phyloP scores from a whole-genome alignment of 1,140 invertebrate genomes.

The Spodoptera litura region DNA sequence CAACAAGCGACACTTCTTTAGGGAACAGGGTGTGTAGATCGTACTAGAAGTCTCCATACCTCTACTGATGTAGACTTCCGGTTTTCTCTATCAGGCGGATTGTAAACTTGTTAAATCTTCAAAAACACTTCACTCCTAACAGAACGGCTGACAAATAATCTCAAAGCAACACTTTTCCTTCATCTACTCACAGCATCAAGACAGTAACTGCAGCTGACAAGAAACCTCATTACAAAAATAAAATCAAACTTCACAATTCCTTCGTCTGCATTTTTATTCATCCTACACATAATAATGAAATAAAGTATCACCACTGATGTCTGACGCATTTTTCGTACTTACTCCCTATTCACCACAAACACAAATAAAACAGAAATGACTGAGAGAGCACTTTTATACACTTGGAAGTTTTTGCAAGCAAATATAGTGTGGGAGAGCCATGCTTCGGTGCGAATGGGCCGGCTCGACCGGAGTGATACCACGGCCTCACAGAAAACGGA shows the following conservation, averaged over 20 bases:
- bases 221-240: conserved; percentile 8
- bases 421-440: too few relatives aligned
- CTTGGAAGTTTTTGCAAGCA: too few relatives aligned
- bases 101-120: too few relatives aligned
- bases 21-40: too few relatives aligned
- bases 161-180: conserved; percentile 2
- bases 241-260: background rate
- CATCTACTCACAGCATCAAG: conserved; percentile 9
- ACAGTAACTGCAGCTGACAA: conserved; percentile 9
- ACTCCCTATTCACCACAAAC: too few relatives aligned
- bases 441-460: too few relatives aligned
- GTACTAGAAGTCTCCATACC: too few relatives aligned
- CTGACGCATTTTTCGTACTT: too few relatives aligned
- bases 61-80: too few relatives aligned
- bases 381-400: background rate
- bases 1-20: background rate
- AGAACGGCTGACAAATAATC: background rate
- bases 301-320: background rate
- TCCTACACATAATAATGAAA: background rate
- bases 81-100: too few relatives aligned
- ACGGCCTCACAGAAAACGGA: too few relatives aligned
- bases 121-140: background rate
- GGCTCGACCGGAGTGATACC: too few relatives aligned
- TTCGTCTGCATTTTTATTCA: conserved; percentile 10
- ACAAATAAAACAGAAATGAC: background rate